Evolutionary conservation across 2,797 vertebrate genomes (phyloP).

Genomic region (Sebastes goodei): DNA sequence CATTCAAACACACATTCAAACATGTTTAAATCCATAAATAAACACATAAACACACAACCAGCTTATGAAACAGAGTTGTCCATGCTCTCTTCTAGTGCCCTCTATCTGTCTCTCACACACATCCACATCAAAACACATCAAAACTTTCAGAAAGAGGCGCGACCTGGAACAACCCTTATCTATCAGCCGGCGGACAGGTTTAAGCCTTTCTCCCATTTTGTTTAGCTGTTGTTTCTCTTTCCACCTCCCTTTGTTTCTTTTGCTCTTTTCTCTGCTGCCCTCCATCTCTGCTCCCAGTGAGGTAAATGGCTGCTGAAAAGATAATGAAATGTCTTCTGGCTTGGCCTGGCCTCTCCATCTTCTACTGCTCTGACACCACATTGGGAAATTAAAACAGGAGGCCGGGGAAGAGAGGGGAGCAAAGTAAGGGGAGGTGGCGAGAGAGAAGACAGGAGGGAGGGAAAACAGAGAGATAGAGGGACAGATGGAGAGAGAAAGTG

Average conservation of each 20-base stretch:
- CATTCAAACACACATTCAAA: background rate
- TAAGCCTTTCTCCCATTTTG: constrained; percentile 46
- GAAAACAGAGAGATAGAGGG: constrained; percentile 21
- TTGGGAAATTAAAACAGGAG: constrained; percentile 79
- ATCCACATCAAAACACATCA: background rate
- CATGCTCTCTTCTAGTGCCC: background rate
- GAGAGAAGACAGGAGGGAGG: constrained; percentile 9
- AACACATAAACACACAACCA: background rate
- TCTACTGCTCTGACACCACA: constrained; percentile 65
- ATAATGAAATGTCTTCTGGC: constrained; percentile 84
- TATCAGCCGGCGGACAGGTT: constrained; percentile 35
- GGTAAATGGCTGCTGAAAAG: constrained; percentile 84
- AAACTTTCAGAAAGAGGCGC: constrained; percentile 8
- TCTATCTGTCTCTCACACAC: constrained; percentile 4
- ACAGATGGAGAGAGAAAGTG: constrained; percentile 2
- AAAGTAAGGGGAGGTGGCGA: background rate
- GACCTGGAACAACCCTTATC: constrained; percentile 23
- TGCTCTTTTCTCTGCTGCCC: constrained; percentile 50
- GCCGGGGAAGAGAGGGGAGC: background rate
- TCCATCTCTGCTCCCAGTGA: constrained; percentile 64
- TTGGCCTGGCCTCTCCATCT: constrained; percentile 76
- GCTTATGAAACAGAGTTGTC: background rate
- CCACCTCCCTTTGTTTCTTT: constrained; percentile 50
- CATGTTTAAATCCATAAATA: background rate
- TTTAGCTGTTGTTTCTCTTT: constrained; percentile 56